Evolutionary conservation across 2,888 invertebrate genomes (phyloP), one percentile per base, ranked within the genome.

Genomic region (Acanthococcus lagerstroemiae): DNA sequence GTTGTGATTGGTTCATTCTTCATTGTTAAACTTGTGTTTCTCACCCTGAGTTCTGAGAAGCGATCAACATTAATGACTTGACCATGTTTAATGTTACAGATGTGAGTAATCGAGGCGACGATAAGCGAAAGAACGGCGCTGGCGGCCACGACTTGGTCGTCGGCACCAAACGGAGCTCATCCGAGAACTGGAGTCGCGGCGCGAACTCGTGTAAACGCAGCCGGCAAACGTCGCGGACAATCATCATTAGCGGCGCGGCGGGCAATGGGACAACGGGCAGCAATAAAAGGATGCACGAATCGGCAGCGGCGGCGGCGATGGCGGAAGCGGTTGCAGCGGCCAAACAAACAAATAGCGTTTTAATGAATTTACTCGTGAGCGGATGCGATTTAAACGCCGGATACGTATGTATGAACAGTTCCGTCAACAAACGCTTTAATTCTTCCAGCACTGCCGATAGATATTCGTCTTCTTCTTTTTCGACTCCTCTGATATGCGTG

Each of bases 381-480:
- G 95, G 95, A 73, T 93, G 92, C 78, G 95, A 95, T 78, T 87
- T 90, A 76, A 88, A 88, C 80, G 89, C 92, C 72, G 95, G 94
- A 71, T 95, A 95, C 78, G 85, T 87, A 75, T 90, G 90, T 78
- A 67, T 69, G 57, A 67, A 45, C 45, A 67, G 46, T 67, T 60
- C 67, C 54, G 60, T 58, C 24, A 67, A 60, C 48, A 67, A 67
- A n/a, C 60, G 55, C 54, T 55, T 56, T 37, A 55, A 25, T 46
- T 46, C 27, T 26, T 21, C 26, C 61, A 48, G 17, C 50, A 22
- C 12, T 52, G 52, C 52, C 52, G 24, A 22, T 22, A 61, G 30
- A 61, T 48, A 48, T 61, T 61, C 48, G 26, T 58, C 57, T 45
- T 58, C 57, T 3, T 30, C 55, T 22, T 22, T 12, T 7, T 52